Evolutionary conservation across 2,888 invertebrate genomes (phyloP).

Genomic region (Parnassius apollo): DNA sequence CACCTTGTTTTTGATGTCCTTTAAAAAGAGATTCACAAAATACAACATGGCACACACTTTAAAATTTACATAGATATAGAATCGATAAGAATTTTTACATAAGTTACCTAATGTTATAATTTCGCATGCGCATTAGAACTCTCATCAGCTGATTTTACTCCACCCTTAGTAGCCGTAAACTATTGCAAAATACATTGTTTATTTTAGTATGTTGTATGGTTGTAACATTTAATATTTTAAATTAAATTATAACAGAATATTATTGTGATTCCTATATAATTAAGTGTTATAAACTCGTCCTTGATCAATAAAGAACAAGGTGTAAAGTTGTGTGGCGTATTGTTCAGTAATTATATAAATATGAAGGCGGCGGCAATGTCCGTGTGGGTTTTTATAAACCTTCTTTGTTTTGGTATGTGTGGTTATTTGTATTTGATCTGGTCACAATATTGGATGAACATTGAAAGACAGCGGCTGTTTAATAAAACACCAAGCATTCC

Average conservation of each 20-base stretch:
- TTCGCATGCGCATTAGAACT: slow-evolving; percentile 53
- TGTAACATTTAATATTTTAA: slow-evolving; percentile 31
- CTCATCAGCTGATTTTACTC: slow-evolving; percentile 56
- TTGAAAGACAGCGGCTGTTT: slow-evolving; percentile 78
- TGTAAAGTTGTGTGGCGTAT: background rate
- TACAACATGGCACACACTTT: no score
- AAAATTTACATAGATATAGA: background rate
- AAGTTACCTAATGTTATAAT: background rate
- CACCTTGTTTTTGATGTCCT: no score
- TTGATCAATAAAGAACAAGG: no score
- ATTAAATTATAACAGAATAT: slow-evolving; percentile 6
- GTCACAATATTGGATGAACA: slow-evolving; percentile 86
- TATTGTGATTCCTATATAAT: background rate
- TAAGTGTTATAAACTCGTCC: slow-evolving; percentile 3
- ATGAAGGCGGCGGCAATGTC: slow-evolving; percentile 85
- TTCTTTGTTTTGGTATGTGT: slow-evolving; percentile 86
- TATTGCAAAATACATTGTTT: slow-evolving; percentile 13
- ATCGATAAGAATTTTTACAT: background rate
- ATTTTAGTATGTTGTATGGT: slow-evolving; percentile 26
- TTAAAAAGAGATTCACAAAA: no score
- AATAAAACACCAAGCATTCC: slow-evolving; percentile 50
- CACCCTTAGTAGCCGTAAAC: slow-evolving; percentile 39
- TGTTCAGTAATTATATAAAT: slow-evolving; percentile 32
- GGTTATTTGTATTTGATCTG: slow-evolving; percentile 87
- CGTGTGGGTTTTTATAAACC: slow-evolving; percentile 86